Evolutionary conservation across 2,113 vertebrate species (phyloP).

Genomic region (Vulpes vulpes): DNA sequence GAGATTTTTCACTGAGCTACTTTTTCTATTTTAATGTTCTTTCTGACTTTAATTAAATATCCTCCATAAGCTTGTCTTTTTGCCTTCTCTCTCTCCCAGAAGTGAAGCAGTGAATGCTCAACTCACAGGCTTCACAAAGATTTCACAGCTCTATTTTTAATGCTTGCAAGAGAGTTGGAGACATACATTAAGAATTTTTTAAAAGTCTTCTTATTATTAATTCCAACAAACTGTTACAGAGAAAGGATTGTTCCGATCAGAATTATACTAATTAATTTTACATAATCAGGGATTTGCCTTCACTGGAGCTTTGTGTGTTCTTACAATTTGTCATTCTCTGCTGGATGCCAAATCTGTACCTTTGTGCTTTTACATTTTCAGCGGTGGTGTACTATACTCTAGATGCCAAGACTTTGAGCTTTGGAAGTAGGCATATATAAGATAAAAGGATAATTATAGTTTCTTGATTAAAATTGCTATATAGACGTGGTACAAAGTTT

Average conservation of each 20-base stretch:
- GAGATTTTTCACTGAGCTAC: constrained; percentile 63
- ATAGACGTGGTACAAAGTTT: neutral
- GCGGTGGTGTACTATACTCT: neutral
- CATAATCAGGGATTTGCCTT: constrained; percentile 80
- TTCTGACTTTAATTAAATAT: constrained; percentile 84
- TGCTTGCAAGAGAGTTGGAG: constrained; percentile 69
- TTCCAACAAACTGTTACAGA: constrained; percentile 80
- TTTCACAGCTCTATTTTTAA: constrained; percentile 85
- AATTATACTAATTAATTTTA: constrained; percentile 85
- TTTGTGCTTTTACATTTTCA: neutral
- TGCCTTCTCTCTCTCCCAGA: constrained; percentile 78
- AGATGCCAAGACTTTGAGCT: constrained; percentile 61
- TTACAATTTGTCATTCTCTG: constrained; percentile 55
- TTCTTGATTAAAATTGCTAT: neutral
- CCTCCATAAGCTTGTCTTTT: constrained; percentile 72
- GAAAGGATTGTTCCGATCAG: constrained; percentile 76
- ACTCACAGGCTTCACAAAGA: constrained; percentile 66
- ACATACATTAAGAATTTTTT: constrained; percentile 72
- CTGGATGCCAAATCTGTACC: constrained; percentile 55
- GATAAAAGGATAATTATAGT: constrained; percentile 58
- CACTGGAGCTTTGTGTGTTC: constrained; percentile 37
- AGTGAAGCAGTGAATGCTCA: constrained; percentile 72
- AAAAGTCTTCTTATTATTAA: constrained; percentile 82
- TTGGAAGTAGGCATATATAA: neutral
- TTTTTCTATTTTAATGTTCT: constrained; percentile 80